Conservation (phyloP, 2,797 vertebrate genomes). For the Moxostoma hubbsi region DNA sequence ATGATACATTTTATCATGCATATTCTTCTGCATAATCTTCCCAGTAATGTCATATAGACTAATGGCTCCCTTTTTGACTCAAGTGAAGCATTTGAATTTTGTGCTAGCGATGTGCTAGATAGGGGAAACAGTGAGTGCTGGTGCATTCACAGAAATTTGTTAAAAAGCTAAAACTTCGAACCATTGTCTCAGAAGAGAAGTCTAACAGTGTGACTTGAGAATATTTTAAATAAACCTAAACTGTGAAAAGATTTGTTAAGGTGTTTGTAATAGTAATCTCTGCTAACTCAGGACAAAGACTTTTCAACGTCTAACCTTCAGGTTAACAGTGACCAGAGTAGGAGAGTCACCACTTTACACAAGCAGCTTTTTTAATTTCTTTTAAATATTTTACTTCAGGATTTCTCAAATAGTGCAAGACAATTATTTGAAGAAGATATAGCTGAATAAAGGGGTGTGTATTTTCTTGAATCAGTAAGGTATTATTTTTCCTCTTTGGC, state of each 20-base stretch:
- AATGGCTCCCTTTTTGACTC: slow-evolving; percentile 29
- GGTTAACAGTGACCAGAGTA: background rate
- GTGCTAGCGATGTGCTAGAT: background rate
- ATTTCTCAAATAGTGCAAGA: background rate
- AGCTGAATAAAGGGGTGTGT: slow-evolving; percentile 15
- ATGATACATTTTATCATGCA: slow-evolving; percentile 8
- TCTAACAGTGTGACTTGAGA: background rate
- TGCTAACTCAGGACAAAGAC: slow-evolving; percentile 5
- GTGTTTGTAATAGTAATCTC: slow-evolving; percentile 6
- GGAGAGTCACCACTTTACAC: background rate
- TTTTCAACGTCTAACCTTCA: slow-evolving; percentile 8
- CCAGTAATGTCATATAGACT: slow-evolving; percentile 28
- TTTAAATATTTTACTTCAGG: background rate
- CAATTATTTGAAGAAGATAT: background rate
- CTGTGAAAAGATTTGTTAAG: background rate
- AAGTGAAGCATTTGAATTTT: slow-evolving; percentile 20
- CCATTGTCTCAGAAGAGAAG: background rate
- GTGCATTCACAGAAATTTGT: slow-evolving; percentile 8
- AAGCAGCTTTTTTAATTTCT: background rate
- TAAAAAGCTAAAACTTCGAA: background rate
- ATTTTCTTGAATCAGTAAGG: slow-evolving; percentile 62
- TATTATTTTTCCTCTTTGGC: slow-evolving; percentile 55
- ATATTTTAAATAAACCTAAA: slow-evolving; percentile 17
- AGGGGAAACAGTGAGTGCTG: background rate
- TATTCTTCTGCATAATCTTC: background rate